Evolutionary conservation across 2,888 invertebrate species (phyloP), one percentile per base, ranked within the genome.

Genomic region (Hydrotaea diabolus): DNA sequence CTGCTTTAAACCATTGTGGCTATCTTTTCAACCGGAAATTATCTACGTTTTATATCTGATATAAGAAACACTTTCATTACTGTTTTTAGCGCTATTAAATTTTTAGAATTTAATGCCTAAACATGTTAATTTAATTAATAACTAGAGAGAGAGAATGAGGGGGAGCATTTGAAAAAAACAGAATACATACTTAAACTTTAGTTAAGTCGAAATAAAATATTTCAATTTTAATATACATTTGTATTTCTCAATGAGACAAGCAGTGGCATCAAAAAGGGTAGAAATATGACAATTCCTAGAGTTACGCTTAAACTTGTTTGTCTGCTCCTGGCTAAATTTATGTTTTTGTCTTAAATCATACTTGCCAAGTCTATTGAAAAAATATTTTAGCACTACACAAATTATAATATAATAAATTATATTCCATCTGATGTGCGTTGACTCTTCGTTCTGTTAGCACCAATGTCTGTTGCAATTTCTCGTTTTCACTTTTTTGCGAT

Each of bases 301-400:
- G n/a, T n/a, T n/a, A n/a, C n/a, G n/a, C n/a, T n/a, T n/a, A n/a
- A n/a, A 31, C 39, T 39, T 39, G 39, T 39, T 13, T 39, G 1
- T 39, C 9, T 39, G 39, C 31, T 31, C 7, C 31, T 4, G 7
- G 7, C 31, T 7, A 31, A 2, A 31, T 4, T 31, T 31, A 7
- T 31, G 3, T 39, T 13, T 11, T 8, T 8, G 1, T 39, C 39
- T 39, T 39, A 9, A 39, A 36, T 36, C 36, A 5, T 36, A 36
- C 36, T 8, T 36, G 5, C 39, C 4, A 31, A 31, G 43, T 0
- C 75, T 88, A 95, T 91, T 96, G 95, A 92, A 99, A 99, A 93
- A 99, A 98, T 91, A 99, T 97, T 91, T 97, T 95, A 7, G 99
- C 98, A 92, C 98, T 98, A 87, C 96, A 97, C 77, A 99, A 94